phyloP scores from a whole-genome alignment of 64 coral and sea anemone species.

The Exaiptasia diaphana region DNA sequence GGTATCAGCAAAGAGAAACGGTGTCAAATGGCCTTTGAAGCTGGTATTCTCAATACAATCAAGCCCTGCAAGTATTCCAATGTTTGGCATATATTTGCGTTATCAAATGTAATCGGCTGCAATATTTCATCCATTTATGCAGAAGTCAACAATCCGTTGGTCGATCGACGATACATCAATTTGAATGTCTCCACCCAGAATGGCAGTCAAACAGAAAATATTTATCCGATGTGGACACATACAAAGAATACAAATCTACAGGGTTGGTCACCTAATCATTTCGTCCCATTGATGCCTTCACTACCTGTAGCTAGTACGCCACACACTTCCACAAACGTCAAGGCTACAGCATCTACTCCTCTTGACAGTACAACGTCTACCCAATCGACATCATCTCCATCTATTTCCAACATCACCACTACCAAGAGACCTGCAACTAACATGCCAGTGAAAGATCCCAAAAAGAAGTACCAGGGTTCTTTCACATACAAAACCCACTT shows the following conservation, averaged over 20 bases:
- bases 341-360: background rate
- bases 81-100: conserved; percentile 50
- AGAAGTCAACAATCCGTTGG: conserved; percentile 2
- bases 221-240: conserved; percentile 29
- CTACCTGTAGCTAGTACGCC: background rate
- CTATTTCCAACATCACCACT: background rate
- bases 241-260: background rate
- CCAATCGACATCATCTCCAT: too few species aligned
- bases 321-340: too few species aligned
- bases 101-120: conserved; percentile 25
- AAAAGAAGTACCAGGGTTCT: conserved; percentile 12
- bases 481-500: background rate
- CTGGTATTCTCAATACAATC: conserved; percentile 22
- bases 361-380: too few species aligned
- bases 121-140: conserved; percentile 21
- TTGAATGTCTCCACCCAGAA: background rate
- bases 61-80: conserved; percentile 29
- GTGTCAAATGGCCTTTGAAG: conserved; percentile 2
- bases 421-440: background rate
- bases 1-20: background rate
- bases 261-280: background rate
- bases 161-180: conserved; percentile 26
- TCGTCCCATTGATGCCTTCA: background rate
- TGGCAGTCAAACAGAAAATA: background rate
- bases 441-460: background rate